Conservation (phyloP, 2,888 invertebrate species). For the Orthosia incerta region DNA sequence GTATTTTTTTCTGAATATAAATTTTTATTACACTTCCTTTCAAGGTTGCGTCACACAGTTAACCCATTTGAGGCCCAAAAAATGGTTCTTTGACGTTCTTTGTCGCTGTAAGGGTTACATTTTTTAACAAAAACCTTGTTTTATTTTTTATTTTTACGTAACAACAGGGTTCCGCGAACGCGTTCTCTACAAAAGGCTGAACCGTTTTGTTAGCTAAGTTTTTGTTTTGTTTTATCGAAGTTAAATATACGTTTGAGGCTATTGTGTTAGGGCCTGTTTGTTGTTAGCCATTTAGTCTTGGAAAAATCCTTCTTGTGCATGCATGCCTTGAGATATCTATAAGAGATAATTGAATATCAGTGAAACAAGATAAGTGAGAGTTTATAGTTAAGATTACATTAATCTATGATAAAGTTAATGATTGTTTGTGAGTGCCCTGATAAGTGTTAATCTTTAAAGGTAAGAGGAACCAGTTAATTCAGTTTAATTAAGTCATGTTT, state of each 20-base stretch:
- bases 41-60: slow-evolving; percentile 74
- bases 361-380: slow-evolving; percentile 42
- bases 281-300: slow-evolving; percentile 86
- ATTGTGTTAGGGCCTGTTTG: slow-evolving; percentile 85
- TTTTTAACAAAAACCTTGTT: slow-evolving; percentile 78
- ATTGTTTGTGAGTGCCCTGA: slow-evolving; percentile 47
- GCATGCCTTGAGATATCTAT: slow-evolving; percentile 76
- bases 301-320: slow-evolving; percentile 87
- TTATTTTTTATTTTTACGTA: slow-evolving; percentile 75
- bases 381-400: slow-evolving; percentile 26
- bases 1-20: slow-evolving; percentile 55
- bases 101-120: slow-evolving; percentile 87
- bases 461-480: slow-evolving; percentile 32
- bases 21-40: slow-evolving; percentile 59
- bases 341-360: slow-evolving; percentile 45
- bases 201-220: slow-evolving; percentile 83
- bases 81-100: slow-evolving; percentile 71
- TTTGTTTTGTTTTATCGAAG: slow-evolving; percentile 88
- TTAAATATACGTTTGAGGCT: slow-evolving; percentile 89
- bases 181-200: slow-evolving; percentile 84
- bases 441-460: slow-evolving; percentile 30
- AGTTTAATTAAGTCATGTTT: background rate
- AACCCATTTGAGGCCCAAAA: slow-evolving; percentile 82
- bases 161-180: slow-evolving; percentile 86
- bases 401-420: slow-evolving; percentile 27